Conservation (phyloP, 1,140 invertebrate species). For the Helicoverpa armigera region DNA sequence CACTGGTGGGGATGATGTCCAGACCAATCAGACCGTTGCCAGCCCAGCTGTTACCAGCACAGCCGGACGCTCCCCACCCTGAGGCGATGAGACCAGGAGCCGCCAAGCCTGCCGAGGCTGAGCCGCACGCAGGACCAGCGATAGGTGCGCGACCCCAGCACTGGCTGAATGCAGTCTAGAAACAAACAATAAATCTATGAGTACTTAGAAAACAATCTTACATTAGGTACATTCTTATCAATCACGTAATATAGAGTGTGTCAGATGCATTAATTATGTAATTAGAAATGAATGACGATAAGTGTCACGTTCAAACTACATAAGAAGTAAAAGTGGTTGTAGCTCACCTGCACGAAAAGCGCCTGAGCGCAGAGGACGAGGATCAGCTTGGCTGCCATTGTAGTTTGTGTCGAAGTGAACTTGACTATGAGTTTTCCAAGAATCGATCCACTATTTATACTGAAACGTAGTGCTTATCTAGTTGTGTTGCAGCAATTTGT, state of each 20-base stretch:
- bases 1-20: slow-evolving; percentile 1
- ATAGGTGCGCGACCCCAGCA: slow-evolving; percentile 16
- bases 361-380: slow-evolving; percentile 60
- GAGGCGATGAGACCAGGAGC: neutral
- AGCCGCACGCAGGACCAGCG: no score
- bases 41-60: neutral
- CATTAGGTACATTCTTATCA: neutral
- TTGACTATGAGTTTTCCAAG: slow-evolving; percentile 9
- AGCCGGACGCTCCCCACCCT: neutral
- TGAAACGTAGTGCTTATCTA: slow-evolving; percentile 23
- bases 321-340: no score
- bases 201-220: neutral
- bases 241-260: slow-evolving; percentile 11
- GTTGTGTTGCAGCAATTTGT: slow-evolving; percentile 2
- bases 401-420: slow-evolving; percentile 17
- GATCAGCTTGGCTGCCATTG: slow-evolving; percentile 60
- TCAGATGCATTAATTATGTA: neutral
- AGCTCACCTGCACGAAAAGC: slow-evolving; percentile 62
- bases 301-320: no score
- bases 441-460: slow-evolving; percentile 20
- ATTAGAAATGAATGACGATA: no score
- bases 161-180: slow-evolving; percentile 8
- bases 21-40: neutral
- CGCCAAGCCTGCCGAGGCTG: no score
- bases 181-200: neutral